Percentiles rank a stretch among this genome's conserved stretches.
These are phyloP conservation scores for Dicyrtoma fusca DNA, from an alignment of 2,888 invertebrate genomes.

Conservation along the genomic window DNA sequence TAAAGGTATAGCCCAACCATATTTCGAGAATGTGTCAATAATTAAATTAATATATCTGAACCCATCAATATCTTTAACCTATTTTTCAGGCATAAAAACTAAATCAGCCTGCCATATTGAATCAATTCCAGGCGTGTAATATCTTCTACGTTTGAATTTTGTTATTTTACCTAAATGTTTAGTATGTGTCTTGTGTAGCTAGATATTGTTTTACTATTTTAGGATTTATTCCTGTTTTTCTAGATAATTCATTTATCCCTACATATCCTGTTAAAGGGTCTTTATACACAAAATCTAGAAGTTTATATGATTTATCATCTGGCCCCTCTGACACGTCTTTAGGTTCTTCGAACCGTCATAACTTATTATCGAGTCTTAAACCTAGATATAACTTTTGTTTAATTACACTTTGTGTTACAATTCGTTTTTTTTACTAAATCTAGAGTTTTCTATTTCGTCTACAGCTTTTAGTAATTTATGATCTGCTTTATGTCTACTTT, in stretches of 20 bases:
- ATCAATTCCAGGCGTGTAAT: neutral
- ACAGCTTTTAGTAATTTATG: neutral
- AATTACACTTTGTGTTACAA: neutral
- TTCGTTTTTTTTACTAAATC: neutral
- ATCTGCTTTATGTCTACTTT: neutral
- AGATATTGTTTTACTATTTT: neutral
- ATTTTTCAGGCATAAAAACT: slow-evolving; percentile 6
- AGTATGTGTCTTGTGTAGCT: neutral
- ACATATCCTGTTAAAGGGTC: neutral
- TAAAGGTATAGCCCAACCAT: neutral
- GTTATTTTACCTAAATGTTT: neutral
- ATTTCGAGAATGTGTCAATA: slow-evolving; percentile 20
- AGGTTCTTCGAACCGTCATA: too few species aligned
- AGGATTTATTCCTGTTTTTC: neutral
- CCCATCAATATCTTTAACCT: neutral
- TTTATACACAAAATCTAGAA: neutral
- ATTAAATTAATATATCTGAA: slow-evolving; percentile 7
- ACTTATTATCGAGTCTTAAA: neutral
- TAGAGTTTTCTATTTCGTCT: neutral
- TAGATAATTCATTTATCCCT: neutral
- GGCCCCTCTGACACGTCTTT: neutral
- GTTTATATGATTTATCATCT: neutral
- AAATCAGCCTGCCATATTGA: neutral
- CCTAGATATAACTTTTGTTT: neutral
- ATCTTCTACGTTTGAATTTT: neutral